A percentile compares a stretch with the other conserved stretches of the same genome.
phyloP scores from a whole-genome alignment of 2,888 invertebrate genomes.

The Criorhina ranunculi region DNA sequence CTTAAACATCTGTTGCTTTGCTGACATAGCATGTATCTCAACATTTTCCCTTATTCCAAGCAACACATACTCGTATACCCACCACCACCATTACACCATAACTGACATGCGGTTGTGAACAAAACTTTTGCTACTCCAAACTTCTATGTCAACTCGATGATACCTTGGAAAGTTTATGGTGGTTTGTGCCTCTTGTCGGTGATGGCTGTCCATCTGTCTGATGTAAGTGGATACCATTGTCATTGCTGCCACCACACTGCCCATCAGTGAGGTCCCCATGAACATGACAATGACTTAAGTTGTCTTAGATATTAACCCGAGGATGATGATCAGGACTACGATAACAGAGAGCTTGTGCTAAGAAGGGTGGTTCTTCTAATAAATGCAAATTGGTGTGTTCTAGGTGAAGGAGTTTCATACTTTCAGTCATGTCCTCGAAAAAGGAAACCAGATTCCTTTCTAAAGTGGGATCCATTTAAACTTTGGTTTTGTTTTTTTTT shows the following conservation, averaged over 20 bases:
- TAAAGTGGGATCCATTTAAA: constrained; percentile 15
- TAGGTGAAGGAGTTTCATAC: constrained; percentile 31
- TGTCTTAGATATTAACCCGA: constrained; percentile 51
- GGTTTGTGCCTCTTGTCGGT: not conserved
- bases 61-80: constrained; percentile 17
- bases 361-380: constrained; percentile 20
- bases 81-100: not conserved
- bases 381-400: constrained; percentile 57
- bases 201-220: constrained; percentile 33
- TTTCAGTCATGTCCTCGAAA: not conserved
- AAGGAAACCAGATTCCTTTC: constrained; percentile 32
- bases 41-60: constrained; percentile 28
- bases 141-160: not conserved
- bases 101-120: constrained; percentile 13
- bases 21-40: not conserved
- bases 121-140: not conserved
- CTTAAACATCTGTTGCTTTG: constrained; percentile 51
- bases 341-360: not conserved
- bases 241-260: constrained; percentile 9
- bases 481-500: not conserved
- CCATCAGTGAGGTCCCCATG: constrained; percentile 7
- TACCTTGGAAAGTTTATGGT: not conserved
- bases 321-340: constrained; percentile 57
- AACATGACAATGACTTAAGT: constrained; percentile 50
- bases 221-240: constrained; percentile 24